Percentiles rank a stretch among this genome's conserved stretches.
Conservation (phyloP, 2,797 vertebrate genomes). For the Propithecus perrieri region DNA sequence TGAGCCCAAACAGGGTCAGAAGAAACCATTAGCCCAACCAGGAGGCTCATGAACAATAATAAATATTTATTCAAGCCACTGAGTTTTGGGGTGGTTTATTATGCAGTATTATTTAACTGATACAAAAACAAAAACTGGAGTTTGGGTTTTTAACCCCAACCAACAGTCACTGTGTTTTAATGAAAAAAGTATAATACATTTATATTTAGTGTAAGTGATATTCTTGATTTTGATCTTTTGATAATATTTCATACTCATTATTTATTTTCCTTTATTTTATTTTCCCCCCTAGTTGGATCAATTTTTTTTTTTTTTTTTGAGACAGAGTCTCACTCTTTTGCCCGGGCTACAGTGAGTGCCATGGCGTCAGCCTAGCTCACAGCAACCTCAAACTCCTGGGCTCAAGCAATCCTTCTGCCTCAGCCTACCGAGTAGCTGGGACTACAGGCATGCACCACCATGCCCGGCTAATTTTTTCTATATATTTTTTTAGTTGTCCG, state of each 20-base stretch:
- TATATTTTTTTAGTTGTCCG: too few species aligned
- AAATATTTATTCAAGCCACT: not conserved
- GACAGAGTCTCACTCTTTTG: too few species aligned
- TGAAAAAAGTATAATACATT: not conserved
- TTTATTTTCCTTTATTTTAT: not conserved
- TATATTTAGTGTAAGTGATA: not conserved
- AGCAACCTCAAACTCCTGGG: too few species aligned
- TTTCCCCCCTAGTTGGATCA: not conserved
- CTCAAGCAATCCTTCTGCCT: too few species aligned
- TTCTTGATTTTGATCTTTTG: not conserved
- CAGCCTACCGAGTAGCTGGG: too few species aligned
- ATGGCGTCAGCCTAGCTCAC: too few species aligned
- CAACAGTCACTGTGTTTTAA: not conserved
- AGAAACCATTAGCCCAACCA: not conserved
- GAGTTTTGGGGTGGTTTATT: not conserved
- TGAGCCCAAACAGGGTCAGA: not conserved
- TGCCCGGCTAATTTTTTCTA: too few species aligned
- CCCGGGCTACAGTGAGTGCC: too few species aligned
- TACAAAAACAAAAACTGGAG: not conserved
- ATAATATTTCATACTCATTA: not conserved
- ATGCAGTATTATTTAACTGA: not conserved
- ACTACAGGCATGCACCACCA: too few species aligned
- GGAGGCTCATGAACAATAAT: not conserved
- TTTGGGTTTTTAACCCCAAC: not conserved
- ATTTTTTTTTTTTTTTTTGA: too few species aligned